Evolutionary conservation across 2,888 invertebrate genomes (phyloP).

Genomic region (Magallana nippona): DNA sequence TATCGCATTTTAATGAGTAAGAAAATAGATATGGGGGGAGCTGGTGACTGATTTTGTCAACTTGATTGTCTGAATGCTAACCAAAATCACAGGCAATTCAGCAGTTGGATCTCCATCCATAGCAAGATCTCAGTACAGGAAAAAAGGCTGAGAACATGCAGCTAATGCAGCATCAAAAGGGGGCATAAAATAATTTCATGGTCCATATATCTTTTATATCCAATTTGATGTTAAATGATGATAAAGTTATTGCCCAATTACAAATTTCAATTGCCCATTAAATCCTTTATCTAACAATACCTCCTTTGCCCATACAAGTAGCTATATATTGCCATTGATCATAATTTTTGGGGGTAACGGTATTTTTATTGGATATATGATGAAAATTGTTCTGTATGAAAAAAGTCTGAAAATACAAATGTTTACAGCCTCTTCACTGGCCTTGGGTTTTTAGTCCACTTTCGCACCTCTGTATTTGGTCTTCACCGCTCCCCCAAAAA

Average conservation of each 20-base stretch:
- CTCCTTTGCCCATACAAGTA: background rate
- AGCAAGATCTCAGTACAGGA: too few species aligned
- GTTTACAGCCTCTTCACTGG: background rate
- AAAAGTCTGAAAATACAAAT: background rate
- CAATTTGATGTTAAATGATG: background rate
- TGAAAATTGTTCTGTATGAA: background rate
- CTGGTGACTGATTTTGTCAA: background rate
- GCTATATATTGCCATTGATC: too few species aligned
- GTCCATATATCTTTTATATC: too few species aligned
- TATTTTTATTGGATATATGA: too few species aligned
- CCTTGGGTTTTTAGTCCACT: too few species aligned
- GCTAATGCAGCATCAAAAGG: too few species aligned
- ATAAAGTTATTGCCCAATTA: conserved; percentile 18
- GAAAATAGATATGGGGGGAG: background rate
- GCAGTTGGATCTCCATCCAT: too few species aligned
- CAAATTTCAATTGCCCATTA: conserved; percentile 7
- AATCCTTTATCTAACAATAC: background rate
- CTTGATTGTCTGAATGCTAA: background rate
- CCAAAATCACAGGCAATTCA: background rate
- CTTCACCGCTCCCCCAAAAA: too few species aligned
- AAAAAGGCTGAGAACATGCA: too few species aligned
- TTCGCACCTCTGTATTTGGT: too few species aligned
- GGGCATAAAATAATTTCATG: too few species aligned
- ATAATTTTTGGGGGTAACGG: too few species aligned
- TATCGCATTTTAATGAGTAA: conserved; percentile 27